phyloP scores from a whole-genome alignment of 2,797 vertebrate species.

The Hydrophis major region DNA sequence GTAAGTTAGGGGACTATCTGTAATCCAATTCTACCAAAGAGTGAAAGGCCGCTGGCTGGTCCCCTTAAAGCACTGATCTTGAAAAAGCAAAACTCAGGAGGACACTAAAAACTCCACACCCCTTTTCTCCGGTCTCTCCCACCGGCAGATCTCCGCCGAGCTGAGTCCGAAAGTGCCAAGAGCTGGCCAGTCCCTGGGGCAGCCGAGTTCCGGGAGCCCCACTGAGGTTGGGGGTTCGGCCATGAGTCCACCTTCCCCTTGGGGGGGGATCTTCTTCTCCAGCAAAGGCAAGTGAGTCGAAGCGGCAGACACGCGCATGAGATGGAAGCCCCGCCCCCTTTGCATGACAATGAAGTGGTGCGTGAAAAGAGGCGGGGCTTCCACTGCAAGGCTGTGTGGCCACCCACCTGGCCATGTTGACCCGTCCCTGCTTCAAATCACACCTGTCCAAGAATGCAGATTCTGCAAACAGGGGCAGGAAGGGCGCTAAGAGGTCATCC shows the following conservation, averaged over 20 bases:
- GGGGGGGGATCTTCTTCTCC: not conserved
- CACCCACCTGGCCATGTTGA: not conserved
- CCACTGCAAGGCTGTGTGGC: not conserved
- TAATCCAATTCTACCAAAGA: not conserved
- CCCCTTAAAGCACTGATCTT: not conserved
- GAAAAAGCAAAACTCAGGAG: not conserved
- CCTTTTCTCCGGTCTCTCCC: not conserved
- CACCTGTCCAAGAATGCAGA: not conserved
- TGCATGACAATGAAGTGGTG: not conserved
- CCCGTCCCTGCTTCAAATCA: not conserved
- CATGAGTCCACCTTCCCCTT: not conserved
- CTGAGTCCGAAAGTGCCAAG: not conserved
- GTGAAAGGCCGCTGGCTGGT: not conserved
- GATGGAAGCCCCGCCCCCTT: not conserved
- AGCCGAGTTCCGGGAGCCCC: not conserved
- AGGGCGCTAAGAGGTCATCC: not conserved
- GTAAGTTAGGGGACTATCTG: not conserved
- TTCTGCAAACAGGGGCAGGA: not conserved
- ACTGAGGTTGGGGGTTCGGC: not conserved
- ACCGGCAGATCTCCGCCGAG: not conserved
- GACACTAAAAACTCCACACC: not conserved
- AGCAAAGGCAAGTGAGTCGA: not conserved
- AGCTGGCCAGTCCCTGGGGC: not conserved
- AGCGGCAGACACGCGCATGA: rapidly evolving
- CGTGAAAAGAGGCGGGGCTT: not conserved